Evolutionary conservation across 2,797 vertebrate species (phyloP).

Genomic region (Heterohyrax brucei): DNA sequence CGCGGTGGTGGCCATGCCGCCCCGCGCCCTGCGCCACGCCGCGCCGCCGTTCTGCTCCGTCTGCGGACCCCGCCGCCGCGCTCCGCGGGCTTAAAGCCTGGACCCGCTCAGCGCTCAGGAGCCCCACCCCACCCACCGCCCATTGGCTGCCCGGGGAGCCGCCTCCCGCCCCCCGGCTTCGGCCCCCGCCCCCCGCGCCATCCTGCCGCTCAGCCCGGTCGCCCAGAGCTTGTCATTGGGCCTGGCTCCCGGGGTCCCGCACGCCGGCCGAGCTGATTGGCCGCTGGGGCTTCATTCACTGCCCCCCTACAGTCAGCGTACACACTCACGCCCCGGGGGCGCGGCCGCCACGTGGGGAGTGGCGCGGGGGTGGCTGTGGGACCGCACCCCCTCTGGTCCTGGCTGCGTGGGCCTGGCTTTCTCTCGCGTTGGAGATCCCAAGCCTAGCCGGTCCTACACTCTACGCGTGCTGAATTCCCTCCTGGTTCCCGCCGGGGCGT

Average conservation of each 20-base stretch:
- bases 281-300: slow-evolving; percentile 83
- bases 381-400: slow-evolving; percentile 82
- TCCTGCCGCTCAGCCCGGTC: slow-evolving; percentile 83
- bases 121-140: slow-evolving; percentile 94
- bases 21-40: slow-evolving; percentile 88
- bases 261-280: slow-evolving; percentile 84
- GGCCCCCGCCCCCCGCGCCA: slow-evolving; percentile 85
- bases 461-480: slow-evolving; percentile 66
- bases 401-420: slow-evolving; percentile 80
- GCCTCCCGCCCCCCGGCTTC: slow-evolving; percentile 80
- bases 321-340: slow-evolving; percentile 85
- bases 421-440: slow-evolving; percentile 68
- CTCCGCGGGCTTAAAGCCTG: slow-evolving; percentile 94
- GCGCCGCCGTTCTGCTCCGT: slow-evolving; percentile 85
- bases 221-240: slow-evolving; percentile 89
- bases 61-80: slow-evolving; percentile 81
- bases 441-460: slow-evolving; percentile 74
- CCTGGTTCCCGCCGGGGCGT: slow-evolving; percentile 42
- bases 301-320: slow-evolving; percentile 73
- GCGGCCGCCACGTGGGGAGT: slow-evolving; percentile 87
- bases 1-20: slow-evolving; percentile 98
- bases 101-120: slow-evolving; percentile 92
- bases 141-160: slow-evolving; percentile 93
- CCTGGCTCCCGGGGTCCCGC: slow-evolving; percentile 81
- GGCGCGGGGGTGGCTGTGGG: slow-evolving; percentile 83